These are phyloP conservation scores for Myanophis thanlyinensis DNA, from an alignment of 2,113 vertebrate species.

Conservation along the genomic window DNA sequence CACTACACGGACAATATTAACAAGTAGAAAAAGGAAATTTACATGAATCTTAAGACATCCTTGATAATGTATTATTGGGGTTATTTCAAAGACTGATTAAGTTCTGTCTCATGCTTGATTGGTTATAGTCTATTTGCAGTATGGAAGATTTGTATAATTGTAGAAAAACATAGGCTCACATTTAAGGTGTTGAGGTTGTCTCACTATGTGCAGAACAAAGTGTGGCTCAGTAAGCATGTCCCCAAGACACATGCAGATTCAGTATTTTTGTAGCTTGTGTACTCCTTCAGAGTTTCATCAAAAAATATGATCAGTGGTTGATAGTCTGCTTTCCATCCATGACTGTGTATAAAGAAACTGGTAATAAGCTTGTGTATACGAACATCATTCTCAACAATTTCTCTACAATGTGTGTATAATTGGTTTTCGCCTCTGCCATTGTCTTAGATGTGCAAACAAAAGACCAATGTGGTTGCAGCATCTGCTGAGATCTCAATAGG, in stretches of 20 bases:
- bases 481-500: background rate
- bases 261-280: background rate
- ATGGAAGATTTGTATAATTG: background rate
- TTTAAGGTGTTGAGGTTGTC: background rate
- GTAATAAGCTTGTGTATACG: background rate
- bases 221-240: background rate
- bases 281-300: background rate
- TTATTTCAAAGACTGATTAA: background rate
- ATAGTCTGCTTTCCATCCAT: background rate
- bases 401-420: background rate
- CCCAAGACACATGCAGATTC: background rate
- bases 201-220: background rate
- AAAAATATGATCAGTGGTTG: background rate
- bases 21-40: background rate
- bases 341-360: background rate
- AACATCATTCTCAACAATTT: background rate
- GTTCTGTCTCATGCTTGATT: background rate
- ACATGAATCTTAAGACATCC: background rate
- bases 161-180: background rate
- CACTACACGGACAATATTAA: background rate
- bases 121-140: background rate
- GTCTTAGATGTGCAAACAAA: background rate
- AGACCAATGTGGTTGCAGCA: background rate
- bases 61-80: background rate
- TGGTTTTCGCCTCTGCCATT: background rate